phyloP scores from a whole-genome alignment of 2,888 invertebrate genomes.

The Drosophila algonquin region DNA sequence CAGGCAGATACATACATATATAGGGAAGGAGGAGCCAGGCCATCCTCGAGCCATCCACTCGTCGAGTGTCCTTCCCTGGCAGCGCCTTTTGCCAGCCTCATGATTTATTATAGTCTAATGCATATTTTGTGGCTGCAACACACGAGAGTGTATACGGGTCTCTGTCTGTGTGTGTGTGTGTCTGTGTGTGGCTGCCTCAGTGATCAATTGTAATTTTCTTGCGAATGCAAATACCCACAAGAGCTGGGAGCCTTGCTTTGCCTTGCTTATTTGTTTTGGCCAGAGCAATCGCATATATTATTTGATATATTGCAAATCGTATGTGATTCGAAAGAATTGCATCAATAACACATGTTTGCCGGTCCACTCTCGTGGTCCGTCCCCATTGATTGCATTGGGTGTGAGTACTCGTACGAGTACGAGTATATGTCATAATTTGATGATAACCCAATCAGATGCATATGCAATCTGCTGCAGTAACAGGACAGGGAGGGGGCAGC shows the following conservation, averaged over 20 bases:
- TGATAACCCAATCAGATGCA: conserved; percentile 35
- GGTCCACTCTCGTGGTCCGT: conserved; percentile 21
- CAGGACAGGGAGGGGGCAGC: not conserved
- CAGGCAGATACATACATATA: not conserved
- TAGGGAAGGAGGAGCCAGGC: not conserved
- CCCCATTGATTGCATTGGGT: not conserved
- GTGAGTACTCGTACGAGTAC: not conserved
- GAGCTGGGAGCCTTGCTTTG: conserved; percentile 8
- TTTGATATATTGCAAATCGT: conserved; percentile 52
- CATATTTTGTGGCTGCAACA: conserved; percentile 68
- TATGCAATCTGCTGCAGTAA: not conserved
- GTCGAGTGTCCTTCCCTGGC: conserved; percentile 34
- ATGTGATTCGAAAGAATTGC: conserved; percentile 54
- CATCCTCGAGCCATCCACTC: conserved; percentile 6
- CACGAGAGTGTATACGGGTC: not conserved
- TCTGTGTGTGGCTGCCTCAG: conserved; percentile 37
- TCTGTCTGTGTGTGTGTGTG: not conserved
- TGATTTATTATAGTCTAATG: conserved; percentile 78
- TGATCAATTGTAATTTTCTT: conserved; percentile 80
- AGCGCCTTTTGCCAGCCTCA: conserved; percentile 45
- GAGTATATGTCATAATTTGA: conserved; percentile 31
- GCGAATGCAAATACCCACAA: conserved; percentile 71
- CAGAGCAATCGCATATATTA: conserved; percentile 43
- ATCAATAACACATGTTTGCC: conserved; percentile 66
- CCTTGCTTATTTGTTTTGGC: conserved; percentile 56